A percentile compares a stretch with the other conserved stretches of the same genome.
Evolutionary conservation across 2,797 vertebrate species (phyloP).

Genomic region (Cuculus canorus): DNA sequence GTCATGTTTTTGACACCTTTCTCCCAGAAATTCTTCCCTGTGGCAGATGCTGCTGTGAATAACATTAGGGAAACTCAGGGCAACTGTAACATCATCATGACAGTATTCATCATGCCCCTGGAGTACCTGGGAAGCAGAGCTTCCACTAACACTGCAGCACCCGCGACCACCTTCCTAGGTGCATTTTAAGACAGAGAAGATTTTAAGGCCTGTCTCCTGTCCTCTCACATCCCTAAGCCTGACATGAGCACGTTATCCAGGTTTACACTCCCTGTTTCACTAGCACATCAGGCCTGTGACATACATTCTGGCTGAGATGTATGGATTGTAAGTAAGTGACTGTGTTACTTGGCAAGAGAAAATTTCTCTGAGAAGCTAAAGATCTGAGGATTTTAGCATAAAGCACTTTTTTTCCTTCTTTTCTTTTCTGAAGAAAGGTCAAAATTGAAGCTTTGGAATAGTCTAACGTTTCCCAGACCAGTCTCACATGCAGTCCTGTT

Average conservation of each 20-base stretch:
- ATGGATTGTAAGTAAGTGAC: constrained; percentile 52
- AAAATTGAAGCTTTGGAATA: constrained; percentile 14
- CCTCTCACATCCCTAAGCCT: neutral
- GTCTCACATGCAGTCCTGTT: neutral
- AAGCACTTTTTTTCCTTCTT: neutral
- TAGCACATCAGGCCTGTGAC: constrained; percentile 26
- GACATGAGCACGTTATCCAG: neutral
- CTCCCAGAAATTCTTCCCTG: neutral
- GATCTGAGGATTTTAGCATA: constrained; percentile 37
- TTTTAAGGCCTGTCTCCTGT: neutral
- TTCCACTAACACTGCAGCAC: neutral
- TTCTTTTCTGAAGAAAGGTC: neutral
- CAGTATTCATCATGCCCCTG: neutral
- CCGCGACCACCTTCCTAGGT: fast-evolving
- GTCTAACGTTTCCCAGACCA: constrained; percentile 32
- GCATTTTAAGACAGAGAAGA: neutral
- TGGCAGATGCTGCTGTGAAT: neutral
- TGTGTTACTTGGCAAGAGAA: constrained; percentile 56
- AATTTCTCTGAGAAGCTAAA: constrained; percentile 39
- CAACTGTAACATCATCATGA: neutral
- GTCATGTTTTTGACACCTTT: constrained; percentile 37
- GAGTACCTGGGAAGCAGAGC: neutral
- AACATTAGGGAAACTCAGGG: neutral
- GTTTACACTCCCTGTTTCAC: constrained; percentile 45
- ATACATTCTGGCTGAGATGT: constrained; percentile 37